Conservation (phyloP, 2,888 invertebrate genomes). For the Agrotis puta region DNA sequence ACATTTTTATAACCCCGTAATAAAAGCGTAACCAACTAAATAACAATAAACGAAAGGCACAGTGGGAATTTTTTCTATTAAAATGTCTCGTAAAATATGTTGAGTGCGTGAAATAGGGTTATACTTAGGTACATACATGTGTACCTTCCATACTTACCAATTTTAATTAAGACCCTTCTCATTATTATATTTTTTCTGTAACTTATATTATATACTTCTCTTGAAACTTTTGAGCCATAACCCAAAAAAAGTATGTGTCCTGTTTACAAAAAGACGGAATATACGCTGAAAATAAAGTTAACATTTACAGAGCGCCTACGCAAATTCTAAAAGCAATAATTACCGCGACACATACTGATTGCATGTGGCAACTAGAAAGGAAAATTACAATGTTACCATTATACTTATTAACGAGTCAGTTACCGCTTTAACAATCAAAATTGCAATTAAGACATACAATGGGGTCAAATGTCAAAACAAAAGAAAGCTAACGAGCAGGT, state of each 20-base stretch:
- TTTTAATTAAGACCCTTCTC: constrained; percentile 22
- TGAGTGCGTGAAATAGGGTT: constrained; percentile 16
- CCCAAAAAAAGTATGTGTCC: too few relatives aligned
- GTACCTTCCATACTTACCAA: constrained; percentile 12
- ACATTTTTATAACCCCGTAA: constrained; percentile 58
- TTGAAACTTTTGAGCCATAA: neutral
- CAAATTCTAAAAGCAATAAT: constrained; percentile 63
- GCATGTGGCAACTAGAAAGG: constrained; percentile 43
- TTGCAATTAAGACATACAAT: constrained; percentile 64
- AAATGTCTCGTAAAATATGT: constrained; percentile 49
- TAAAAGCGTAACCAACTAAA: constrained; percentile 62
- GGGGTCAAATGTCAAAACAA: constrained; percentile 67
- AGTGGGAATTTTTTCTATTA: constrained; percentile 54
- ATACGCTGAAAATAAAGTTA: constrained; percentile 15
- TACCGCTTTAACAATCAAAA: constrained; percentile 35
- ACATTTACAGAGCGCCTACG: constrained; percentile 62
- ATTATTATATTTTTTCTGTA: neutral
- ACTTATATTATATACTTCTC: constrained; percentile 1
- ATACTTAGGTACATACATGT: neutral
- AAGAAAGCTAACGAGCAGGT: constrained; percentile 66
- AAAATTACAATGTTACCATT: constrained; percentile 20
- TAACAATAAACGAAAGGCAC: constrained; percentile 52
- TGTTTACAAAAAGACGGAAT: neutral
- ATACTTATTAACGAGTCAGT: constrained; percentile 13
- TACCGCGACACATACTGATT: constrained; percentile 48